phyloP scores from a whole-genome alignment of 2,113 vertebrate species.

The Rhynchopsitta pachyrhyncha region DNA sequence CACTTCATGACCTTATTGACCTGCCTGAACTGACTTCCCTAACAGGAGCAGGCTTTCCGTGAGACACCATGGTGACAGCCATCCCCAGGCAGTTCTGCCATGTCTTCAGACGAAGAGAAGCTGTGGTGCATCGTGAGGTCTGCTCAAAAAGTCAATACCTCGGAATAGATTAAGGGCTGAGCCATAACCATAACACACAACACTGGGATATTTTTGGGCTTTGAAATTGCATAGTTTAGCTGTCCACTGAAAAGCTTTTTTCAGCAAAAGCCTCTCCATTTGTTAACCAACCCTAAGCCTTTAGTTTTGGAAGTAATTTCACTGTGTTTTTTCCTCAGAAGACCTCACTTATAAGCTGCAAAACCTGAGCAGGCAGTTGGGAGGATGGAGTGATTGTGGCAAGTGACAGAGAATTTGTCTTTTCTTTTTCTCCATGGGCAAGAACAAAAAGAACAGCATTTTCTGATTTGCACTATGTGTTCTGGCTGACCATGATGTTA shows the following conservation, averaged over 20 bases:
- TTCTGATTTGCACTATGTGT: not conserved
- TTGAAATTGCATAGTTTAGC: not conserved
- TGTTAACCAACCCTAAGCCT: not conserved
- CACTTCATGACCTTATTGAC: not conserved
- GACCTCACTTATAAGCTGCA: not conserved
- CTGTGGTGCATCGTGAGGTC: not conserved
- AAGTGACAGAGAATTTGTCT: not conserved
- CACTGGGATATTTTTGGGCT: not conserved
- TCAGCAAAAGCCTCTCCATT: not conserved
- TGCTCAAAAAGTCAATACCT: not conserved
- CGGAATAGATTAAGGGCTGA: not conserved
- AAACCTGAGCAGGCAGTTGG: not conserved
- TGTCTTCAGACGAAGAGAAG: not conserved
- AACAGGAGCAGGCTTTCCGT: not conserved
- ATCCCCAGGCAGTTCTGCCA: not conserved
- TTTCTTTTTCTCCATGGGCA: not conserved
- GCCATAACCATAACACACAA: not conserved
- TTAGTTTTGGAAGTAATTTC: not conserved
- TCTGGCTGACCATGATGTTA: not conserved
- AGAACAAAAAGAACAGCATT: constrained; percentile 6
- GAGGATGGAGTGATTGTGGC: not conserved
- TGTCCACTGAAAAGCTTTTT: not conserved
- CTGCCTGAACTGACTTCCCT: not conserved
- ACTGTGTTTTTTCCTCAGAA: not conserved
- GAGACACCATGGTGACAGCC: not conserved